Evolutionary conservation across 2,113 vertebrate species (phyloP), one percentile per base, ranked within the genome.

Genomic region (Aegotheles bennettii): DNA sequence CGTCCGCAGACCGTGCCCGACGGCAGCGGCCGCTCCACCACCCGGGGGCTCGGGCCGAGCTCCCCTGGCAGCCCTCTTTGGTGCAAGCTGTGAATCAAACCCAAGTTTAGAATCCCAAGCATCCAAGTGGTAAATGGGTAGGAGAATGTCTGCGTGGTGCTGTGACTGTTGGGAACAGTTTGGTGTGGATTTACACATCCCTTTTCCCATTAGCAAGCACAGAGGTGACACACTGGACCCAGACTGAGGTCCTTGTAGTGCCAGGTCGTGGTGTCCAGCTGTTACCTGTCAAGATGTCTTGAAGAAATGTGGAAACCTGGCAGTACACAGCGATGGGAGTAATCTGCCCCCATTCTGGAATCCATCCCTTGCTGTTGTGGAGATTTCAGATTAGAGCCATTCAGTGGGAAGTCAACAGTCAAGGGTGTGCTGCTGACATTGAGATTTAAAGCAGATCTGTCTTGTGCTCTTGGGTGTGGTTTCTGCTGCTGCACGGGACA

Each of bases 381-480:
- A 79, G 92, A 80, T 91, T 84, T 95, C 89, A 16, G 29, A 28
- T 96, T 92, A 45, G 70, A 93, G 89, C 54, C 75, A 83, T 94
- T 94, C 80, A 87, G 75, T 57, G 87, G 90, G 74, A 96, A 94
- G 68, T 88, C 89, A 91, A 35, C 81, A 93, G 84, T 45, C 77
- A 43, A 36, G 94, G 50, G 74, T 88, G 84, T 76, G 69, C 83
- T 95, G 88, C 79, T 95, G 87, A 93, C 80, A 61, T 43, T 11
- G 12, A 81, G 89, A 93, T 70, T 82, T 91, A 93, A 96, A 95
- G 94, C 68, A 94, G 75, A 50, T 89, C 74, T 15, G n/a, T 87
- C 60, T 71, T 36, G 43, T 26, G 60, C 23, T 89, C 35, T 59
- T 79, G n/a, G 28, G 13, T 38, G 69, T 71, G 73, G 38, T 18